Evolutionary conservation across 2,113 vertebrate genomes (phyloP), one percentile per base, ranked within the genome.

Genomic region (Notiomystis cincta): DNA sequence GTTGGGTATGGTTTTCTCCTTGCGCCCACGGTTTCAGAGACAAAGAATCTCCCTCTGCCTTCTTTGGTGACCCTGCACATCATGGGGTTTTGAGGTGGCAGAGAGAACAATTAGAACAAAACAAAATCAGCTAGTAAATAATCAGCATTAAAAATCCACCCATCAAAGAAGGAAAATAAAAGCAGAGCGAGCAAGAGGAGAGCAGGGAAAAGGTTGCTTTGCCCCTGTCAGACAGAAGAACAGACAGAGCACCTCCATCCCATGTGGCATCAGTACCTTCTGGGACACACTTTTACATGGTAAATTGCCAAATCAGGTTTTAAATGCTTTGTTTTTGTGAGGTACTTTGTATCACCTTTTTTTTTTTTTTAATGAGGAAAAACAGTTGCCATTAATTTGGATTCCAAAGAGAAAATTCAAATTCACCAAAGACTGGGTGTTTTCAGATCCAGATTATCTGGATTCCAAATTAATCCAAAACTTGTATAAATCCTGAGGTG

Each of bases 191-290:
- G 48, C 16, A 65, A 80, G n/a, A 20, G 8, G 7, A 42, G 11
- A 76, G 7, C 37, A 86, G 50, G 40, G 23, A 61, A 79, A 20
- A 37, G 28, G 21, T 3, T 28, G 7, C 31, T 91, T 86, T 89
- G 23, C 2, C 11, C 13, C 10, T 27, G 37, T 15, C 15, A 35
- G 7, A 13, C 15, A 62, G 64, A 73, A 27, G 13, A 71, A 54
- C 31, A 65, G 54, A 82, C 33, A 67, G 38, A 42, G 11, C 30
- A 51, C 13, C 45, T 6, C 25, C 27, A 45, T 30, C 15, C 56
- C 16, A n/a, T 0, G 0, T 27, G 24, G 15, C 45, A n/a, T 3
- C 15, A 57, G 10, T 6, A 40, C 20, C 21, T 47, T 27, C 35
- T 4, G 0, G 4, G 15, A n/a, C 2, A 30, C 3, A 66, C 40